Evolutionary conservation across 2,113 vertebrate species (phyloP), one percentile per base, ranked within the genome.

Genomic region (Thermophis baileyi): DNA sequence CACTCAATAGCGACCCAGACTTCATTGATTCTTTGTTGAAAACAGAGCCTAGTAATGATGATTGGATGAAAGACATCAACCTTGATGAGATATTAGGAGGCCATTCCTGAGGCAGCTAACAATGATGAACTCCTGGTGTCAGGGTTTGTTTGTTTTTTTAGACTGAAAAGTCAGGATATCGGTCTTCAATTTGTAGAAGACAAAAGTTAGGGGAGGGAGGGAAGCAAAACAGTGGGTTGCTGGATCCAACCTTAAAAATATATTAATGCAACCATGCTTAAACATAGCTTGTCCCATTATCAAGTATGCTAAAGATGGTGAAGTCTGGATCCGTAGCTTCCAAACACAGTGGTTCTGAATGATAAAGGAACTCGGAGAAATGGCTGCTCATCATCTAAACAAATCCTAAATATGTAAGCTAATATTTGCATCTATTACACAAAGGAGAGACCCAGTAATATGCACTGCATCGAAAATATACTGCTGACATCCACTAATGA

Each of bases 41-140:
- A 97, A 99, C 99, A 0, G 99, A 99, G 94, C 98, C 99, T 90
- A 98, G 98, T 91, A 99, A 98, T 0, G 99, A 99, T 90, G 99
- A 99, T 98, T 99, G 99, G 99, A 99, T 99, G 99, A 99, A 99
- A 97, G 99, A 99, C 95, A 99, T 99, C 94, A 99, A 99, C 96
- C 98, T 99, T 0, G 99, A 99, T 94, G 99, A 99, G 97, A 99
- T 99, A 97, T 97, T 99, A 94, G 99, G 99, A 20, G 98, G 98
- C 95, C 98, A 99, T 94, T 98, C 98, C 0, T 99, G 97, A 99
- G 92, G 89, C 94, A 85, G 91, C 51, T 51, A 92, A 57, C 91
- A 69, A 87, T 87, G 35, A 69, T 24, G 30, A 54, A 95, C 24
- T 85, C 55, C 89, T 49, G 89, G 16, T n/a, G 27, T n/a, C n/a